phyloP scores from a whole-genome alignment of 2,888 invertebrate genomes.

The Laspeyria flexula region DNA sequence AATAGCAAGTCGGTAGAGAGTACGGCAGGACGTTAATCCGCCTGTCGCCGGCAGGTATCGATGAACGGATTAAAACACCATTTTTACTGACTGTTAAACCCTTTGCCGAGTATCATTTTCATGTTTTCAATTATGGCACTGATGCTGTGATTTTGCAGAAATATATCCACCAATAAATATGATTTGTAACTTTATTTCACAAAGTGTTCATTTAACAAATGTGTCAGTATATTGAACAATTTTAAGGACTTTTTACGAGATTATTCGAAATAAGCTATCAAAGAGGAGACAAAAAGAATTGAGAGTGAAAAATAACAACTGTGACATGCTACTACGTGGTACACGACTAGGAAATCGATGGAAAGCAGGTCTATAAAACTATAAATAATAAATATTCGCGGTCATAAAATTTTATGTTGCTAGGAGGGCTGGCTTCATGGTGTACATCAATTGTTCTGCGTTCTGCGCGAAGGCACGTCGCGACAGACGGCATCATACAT shows the following conservation, averaged over 20 bases:
- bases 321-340: conserved; percentile 48
- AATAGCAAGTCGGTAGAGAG: conserved; percentile 57
- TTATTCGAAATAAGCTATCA: no score
- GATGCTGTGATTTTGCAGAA: conserved; percentile 47
- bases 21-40: conserved; percentile 71
- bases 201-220: background rate
- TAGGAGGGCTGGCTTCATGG: conserved; percentile 63
- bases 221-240: background rate
- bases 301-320: conserved; percentile 24
- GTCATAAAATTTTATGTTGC: conserved; percentile 79
- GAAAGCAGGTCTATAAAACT: conserved; percentile 70
- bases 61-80: conserved; percentile 81
- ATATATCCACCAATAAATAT: conserved; percentile 11
- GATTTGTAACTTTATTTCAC: background rate
- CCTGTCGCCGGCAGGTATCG: conserved; percentile 78
- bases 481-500: conserved; percentile 47
- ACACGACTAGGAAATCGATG: conserved; percentile 55
- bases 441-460: conserved; percentile 63
- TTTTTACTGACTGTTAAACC: conserved; percentile 76
- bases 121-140: conserved; percentile 65
- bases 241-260: background rate
- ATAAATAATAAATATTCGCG: conserved; percentile 80
- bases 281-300: no score
- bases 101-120: conserved; percentile 64
- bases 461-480: conserved; percentile 54